These are phyloP conservation scores for Spermophilus dauricus DNA, from an alignment of 2,113 vertebrate genomes.

Conservation along the genomic window DNA sequence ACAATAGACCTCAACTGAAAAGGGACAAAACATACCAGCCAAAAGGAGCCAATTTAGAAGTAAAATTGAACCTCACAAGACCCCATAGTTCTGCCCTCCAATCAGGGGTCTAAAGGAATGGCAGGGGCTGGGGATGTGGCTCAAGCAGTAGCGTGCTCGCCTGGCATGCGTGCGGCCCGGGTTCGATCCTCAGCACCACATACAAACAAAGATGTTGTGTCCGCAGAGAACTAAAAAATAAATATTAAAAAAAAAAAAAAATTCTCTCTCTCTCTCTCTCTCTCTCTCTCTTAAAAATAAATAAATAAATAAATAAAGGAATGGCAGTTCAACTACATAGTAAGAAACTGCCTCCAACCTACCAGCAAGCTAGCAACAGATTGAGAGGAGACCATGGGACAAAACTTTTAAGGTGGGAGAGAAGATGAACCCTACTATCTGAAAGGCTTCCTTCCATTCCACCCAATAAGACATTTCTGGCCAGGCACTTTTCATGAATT, in stretches of 20 bases:
- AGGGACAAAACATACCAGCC: neutral
- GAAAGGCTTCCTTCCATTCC: conserved; percentile 9
- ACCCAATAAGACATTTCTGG: neutral
- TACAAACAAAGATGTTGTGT: no score
- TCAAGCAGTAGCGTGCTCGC: no score
- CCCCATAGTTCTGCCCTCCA: neutral
- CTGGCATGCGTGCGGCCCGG: no score
- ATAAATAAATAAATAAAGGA: neutral
- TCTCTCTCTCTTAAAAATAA: no score
- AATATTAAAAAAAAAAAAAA: no score
- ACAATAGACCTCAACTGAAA: neutral
- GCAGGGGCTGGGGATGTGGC: neutral
- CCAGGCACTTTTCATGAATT: neutral
- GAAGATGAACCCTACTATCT: neutral
- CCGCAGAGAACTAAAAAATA: no score
- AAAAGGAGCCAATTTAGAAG: neutral
- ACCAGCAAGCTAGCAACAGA: neutral
- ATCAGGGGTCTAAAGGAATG: neutral
- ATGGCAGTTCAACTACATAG: neutral
- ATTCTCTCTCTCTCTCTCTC: no score
- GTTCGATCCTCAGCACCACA: no score
- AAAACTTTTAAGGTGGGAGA: neutral
- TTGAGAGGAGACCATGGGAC: neutral
- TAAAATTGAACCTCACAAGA: conserved; percentile 10
- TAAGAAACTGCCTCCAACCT: conserved; percentile 7